Evolutionary conservation across 2,888 invertebrate genomes (phyloP).

Genomic region (Bibio marci): DNA sequence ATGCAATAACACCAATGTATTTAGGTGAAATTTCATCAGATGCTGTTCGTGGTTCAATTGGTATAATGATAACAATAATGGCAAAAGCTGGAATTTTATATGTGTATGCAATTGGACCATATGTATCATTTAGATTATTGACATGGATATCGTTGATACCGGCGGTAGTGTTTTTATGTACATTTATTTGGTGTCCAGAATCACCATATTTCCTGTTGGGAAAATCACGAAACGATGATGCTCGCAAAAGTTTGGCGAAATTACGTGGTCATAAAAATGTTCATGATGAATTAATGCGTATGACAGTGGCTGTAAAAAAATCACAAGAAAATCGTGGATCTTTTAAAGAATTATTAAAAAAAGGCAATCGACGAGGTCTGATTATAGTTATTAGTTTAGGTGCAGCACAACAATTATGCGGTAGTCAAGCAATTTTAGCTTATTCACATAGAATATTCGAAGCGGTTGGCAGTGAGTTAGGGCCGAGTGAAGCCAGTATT

Average conservation of each 20-base stretch:
- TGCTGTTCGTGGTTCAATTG: conserved; percentile 40
- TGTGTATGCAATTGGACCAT: conserved; percentile 42
- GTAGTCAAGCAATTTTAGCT: conserved; percentile 38
- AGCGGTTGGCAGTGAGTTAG: conserved; percentile 28
- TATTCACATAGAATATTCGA: conserved; percentile 45
- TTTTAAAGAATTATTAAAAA: conserved; percentile 8
- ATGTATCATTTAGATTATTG: conserved; percentile 34
- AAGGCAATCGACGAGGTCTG: conserved; percentile 36
- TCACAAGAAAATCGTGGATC: conserved; percentile 29
- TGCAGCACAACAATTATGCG: conserved; percentile 42
- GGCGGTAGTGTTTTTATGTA: conserved; percentile 36
- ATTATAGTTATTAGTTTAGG: conserved; percentile 41
- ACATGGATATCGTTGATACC: conserved; percentile 38
- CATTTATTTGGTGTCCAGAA: conserved; percentile 48
- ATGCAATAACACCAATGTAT: conserved; percentile 44
- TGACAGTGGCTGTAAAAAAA: conserved; percentile 31
- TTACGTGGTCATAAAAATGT: conserved; percentile 38
- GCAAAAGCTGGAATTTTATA: conserved; percentile 41
- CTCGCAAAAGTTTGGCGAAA: conserved; percentile 37
- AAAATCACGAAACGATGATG: conserved; percentile 35
- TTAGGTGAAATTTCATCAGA: conserved; percentile 44
- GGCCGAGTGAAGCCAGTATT: conserved; percentile 34
- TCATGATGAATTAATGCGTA: conserved; percentile 31
- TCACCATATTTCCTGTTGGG: conserved; percentile 41
- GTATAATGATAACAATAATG: conserved; percentile 40